Conservation (phyloP, 2,888 invertebrate species). For the Sphecodes monilicornis region DNA sequence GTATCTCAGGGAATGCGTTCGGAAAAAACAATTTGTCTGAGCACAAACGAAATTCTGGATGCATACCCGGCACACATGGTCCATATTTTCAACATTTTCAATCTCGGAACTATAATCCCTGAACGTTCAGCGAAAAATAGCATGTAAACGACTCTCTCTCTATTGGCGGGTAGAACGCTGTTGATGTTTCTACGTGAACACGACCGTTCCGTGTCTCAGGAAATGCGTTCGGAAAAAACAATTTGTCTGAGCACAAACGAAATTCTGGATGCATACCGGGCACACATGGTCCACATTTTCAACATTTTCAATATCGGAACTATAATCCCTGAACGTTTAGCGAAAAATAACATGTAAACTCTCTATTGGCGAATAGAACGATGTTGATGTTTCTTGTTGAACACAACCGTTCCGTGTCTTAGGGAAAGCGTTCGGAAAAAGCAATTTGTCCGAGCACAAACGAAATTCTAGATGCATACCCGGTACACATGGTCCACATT, state of each 20-base stretch:
- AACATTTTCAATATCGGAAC: too few relatives aligned
- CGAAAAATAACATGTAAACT: too few relatives aligned
- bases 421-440: neutral
- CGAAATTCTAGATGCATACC: conserved; percentile 26
- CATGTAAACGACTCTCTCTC: neutral
- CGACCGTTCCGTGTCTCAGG: neutral
- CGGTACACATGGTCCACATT: neutral
- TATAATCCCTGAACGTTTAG: too few relatives aligned
- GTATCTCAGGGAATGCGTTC: neutral
- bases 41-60: conserved; percentile 18
- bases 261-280: conserved; percentile 30
- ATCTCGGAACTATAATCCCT: too few relatives aligned
- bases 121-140: neutral
- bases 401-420: neutral
- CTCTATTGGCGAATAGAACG: too few relatives aligned
- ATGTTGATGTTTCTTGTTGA: neutral
- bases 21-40: neutral
- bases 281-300: conserved; percentile 12
- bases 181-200: too few relatives aligned
- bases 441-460: neutral
- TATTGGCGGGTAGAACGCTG: too few relatives aligned
- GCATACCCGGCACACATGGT: too few relatives aligned
- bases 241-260: neutral
- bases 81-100: conserved; percentile 11
- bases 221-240: neutral